Base-by-base conservation (phyloP, 2,797 vertebrate genomes). In the Linurgus olivaceus region DNA sequence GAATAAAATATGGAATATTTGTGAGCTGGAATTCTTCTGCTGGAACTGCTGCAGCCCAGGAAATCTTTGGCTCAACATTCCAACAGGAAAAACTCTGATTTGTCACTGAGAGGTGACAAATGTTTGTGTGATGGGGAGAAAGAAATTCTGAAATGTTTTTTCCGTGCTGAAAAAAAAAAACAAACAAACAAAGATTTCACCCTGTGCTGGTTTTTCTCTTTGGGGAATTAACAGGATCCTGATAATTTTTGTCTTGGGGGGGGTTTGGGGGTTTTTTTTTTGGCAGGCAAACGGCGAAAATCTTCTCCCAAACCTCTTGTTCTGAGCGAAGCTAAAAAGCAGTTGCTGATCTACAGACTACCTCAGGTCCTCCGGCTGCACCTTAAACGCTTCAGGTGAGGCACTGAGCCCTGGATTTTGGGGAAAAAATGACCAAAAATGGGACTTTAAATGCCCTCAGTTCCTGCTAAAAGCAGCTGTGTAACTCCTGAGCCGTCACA, bases 321-420 rank as follows among this genome's bases (percentile, higher is more conserved):
- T 97, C 98, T 99, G 97, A 99, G 99, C 87, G 99, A 99, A 98
- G 99, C 99, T 76, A 98, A 99, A 93, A 99, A 99, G 98, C 99
- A 99, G 98, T 98, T 99, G 98, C 99, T 99, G 98, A 99, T 99
- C 98, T 99, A 99, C 98, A 98, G 99, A 97, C 99, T 99, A 99
- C 99, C 99, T 99, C 99, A 99, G 98, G 99, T 99, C 98, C 98
- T 99, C 98, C 98, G 99, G 97, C 98, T 99, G 97, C 99, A 99
- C 98, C 99, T 99, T 98, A 99, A 99, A 98, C 98, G 99, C 96
- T 99, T 99, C 98, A 99, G 99, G 99, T 98, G 97, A 20, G 42
- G 11, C 52, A 8, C 87, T 68, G 45, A 5, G 8, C n/a, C 13
- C 18, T 52, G 42, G 1, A 42, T 47, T 48, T 47, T 15, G 11